Evolutionary conservation across 1,140 invertebrate genomes (phyloP), one percentile per base, ranked within the genome.

Genomic region (Mylabris phalerata): DNA sequence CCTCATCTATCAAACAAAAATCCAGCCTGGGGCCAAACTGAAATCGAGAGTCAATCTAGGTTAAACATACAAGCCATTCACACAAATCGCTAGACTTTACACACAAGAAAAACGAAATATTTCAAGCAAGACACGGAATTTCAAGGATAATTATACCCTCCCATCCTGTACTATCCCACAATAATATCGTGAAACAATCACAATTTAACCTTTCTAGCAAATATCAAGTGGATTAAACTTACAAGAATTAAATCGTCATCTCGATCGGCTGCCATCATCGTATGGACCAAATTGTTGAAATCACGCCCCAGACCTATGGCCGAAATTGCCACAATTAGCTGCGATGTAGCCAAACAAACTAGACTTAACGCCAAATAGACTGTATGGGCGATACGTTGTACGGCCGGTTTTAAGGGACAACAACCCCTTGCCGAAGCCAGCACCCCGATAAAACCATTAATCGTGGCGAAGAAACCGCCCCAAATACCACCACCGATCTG

Each of bases 251-350:
- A 19, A 32, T 32, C 32, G 7, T 66, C 55, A 6, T 40, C 49
- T 43, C 65, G 59, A 43, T 57, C 50, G 38, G 60, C 43, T 19
- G 19, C 19, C 19, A 19, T 19, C 7, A 61, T 48, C 10, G 57
- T 52, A 32, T 57, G 59, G 13, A 62, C 63, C 1, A 58, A 57
- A 48, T 66, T 69, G 24, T 71, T 67, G 32, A 72, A 67, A 69
- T 83, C 82, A 10, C 82, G 70, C 56, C 80, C 76, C 13, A 82
- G 67, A 19, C 82, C 82, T 19, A 79, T 82, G 55, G 79, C 78
- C 0, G 82, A 79, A 11, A 83, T 72, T 38, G 82, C 79, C 10
- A 82, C 75, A 0, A 80, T 80, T 48, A 82, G 74, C 68, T 82
- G 82, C 13, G 78, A 77, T 52, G 81, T 78, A 25, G 81, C 82